Percentiles rank a stretch among this genome's conserved stretches.
Evolutionary conservation across 2,113 vertebrate species (phyloP).

Genomic region (Trichomycterus rosablanca): DNA sequence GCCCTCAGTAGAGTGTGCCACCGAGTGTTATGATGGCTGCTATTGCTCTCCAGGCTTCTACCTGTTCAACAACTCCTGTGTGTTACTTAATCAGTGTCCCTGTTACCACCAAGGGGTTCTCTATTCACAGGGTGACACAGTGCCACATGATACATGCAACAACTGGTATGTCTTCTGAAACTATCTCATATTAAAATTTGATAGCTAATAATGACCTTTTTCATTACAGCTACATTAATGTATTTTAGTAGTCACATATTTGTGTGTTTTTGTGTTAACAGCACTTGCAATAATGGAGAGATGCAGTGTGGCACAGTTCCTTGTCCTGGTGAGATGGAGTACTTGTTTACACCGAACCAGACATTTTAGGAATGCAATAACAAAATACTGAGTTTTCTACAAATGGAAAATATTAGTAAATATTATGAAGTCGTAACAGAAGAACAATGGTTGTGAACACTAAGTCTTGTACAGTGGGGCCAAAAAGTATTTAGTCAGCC

Average conservation of each 20-base stretch:
- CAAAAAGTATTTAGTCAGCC: no score
- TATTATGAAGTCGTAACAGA: no score
- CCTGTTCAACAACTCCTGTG: constrained; percentile 73
- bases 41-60: constrained; percentile 73
- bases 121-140: constrained; percentile 49
- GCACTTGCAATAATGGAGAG: constrained; percentile 74
- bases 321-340: constrained; percentile 70
- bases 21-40: constrained; percentile 73
- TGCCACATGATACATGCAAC: constrained; percentile 68
- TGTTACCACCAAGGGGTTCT: constrained; percentile 73
- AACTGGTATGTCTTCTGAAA: constrained; percentile 71
- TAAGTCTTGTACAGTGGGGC: no score
- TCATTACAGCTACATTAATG: no score
- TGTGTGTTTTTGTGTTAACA: constrained; percentile 43
- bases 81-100: constrained; percentile 62
- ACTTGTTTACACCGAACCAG: neutral
- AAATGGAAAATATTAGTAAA: no score
- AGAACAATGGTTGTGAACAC: no score
- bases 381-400: no score
- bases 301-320: constrained; percentile 69
- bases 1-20: constrained; percentile 68
- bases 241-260: neutral
- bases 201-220: no score
- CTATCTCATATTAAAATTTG: no score
- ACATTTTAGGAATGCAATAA: no score